Percentiles rank a stretch among this genome's conserved stretches.
Evolutionary conservation across 2,888 invertebrate species (phyloP).

Genomic region (Pilophorus perplexus): DNA sequence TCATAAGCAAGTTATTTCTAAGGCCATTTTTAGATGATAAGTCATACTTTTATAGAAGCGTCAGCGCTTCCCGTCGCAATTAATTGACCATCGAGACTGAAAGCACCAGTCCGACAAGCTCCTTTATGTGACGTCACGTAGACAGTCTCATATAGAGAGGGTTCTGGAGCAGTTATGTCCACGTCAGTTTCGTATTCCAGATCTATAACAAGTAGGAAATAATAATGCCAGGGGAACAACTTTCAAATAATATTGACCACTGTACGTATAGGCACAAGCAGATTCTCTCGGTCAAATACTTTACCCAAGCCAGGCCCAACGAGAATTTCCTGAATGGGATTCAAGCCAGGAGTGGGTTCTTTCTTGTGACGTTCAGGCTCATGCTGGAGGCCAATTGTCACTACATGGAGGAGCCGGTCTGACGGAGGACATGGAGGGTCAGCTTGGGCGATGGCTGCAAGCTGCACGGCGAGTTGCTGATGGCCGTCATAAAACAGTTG

Average conservation of each 20-base stretch:
- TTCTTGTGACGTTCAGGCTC: conserved; percentile 66
- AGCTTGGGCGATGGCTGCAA: conserved; percentile 81
- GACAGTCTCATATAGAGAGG: conserved; percentile 95
- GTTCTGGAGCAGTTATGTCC: conserved; percentile 88
- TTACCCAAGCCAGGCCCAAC: conserved; percentile 63
- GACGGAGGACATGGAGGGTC: conserved; percentile 95
- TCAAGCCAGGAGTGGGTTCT: conserved; percentile 58
- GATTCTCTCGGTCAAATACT: no score
- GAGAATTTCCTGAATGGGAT: conserved; percentile 61
- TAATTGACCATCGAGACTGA: conserved; percentile 89
- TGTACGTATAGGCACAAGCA: no score
- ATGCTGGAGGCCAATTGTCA: conserved; percentile 78
- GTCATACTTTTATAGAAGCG: conserved; percentile 89
- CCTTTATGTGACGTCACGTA: conserved; percentile 98
- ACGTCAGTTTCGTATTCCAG: conserved; percentile 96
- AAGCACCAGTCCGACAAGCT: conserved; percentile 92
- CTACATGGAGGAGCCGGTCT: conserved; percentile 79
- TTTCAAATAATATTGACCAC: not conserved
- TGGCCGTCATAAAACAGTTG: conserved; percentile 97
- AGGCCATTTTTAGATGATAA: no score
- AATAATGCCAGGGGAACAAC: not conserved
- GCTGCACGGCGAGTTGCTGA: conserved; percentile 82
- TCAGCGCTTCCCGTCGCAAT: conserved; percentile 98
- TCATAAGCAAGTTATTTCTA: no score
- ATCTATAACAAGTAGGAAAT: conserved; percentile 60